A percentile compares a stretch with the other conserved stretches of the same genome.
Evolutionary conservation across 2,797 vertebrate species (phyloP).

Genomic region (Chelonia mydas): DNA sequence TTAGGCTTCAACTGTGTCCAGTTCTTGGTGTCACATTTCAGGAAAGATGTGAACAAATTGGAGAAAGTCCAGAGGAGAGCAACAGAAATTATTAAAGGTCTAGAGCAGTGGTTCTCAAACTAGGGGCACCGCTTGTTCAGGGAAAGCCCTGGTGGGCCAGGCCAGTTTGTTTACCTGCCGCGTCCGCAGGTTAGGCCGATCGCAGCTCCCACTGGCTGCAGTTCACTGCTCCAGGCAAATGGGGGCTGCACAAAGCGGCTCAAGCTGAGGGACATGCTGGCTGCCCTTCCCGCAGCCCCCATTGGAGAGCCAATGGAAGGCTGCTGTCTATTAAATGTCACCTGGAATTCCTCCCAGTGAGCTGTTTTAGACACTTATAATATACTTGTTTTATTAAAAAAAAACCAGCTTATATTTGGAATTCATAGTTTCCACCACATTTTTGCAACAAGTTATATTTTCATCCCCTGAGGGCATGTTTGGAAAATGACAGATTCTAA

Average conservation of each 20-base stretch:
- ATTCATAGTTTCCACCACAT: not conserved
- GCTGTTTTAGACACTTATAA: not conserved
- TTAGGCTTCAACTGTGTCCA: not conserved
- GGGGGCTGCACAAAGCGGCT: too few species aligned
- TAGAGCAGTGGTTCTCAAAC: not conserved
- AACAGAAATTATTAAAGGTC: not conserved
- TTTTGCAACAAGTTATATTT: not conserved
- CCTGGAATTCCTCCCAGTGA: not conserved
- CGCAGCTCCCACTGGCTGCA: too few species aligned
- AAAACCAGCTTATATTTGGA: not conserved
- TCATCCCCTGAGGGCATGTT: not conserved
- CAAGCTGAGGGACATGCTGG: too few species aligned
- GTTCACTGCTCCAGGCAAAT: too few species aligned
- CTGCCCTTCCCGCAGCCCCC: too few species aligned
- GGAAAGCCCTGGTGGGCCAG: too few species aligned
- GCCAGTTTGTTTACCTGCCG: too few species aligned
- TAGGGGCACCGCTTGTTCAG: too few species aligned
- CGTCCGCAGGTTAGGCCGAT: too few species aligned
- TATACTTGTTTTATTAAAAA: not conserved
- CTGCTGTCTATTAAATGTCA: not conserved
- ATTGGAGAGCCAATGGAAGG: not conserved
- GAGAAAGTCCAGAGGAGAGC: not conserved
- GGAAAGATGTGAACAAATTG: not conserved
- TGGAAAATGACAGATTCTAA: not conserved
- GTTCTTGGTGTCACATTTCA: not conserved